Evolutionary conservation across 2,888 invertebrate species (phyloP), one percentile per base, ranked within the genome.

Genomic region (Drosophila rubida): DNA sequence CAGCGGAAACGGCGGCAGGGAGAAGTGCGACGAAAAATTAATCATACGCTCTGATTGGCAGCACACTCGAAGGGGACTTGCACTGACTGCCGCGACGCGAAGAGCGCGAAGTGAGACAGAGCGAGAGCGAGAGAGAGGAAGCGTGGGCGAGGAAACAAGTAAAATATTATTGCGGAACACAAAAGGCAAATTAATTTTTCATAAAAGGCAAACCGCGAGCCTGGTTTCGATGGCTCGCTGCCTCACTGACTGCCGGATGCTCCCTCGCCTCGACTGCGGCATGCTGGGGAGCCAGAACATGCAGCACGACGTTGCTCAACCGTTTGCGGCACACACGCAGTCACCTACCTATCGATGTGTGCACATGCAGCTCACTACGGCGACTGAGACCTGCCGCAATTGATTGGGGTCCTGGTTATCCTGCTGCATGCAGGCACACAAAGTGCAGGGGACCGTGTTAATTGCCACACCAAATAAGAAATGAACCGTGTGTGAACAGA

Each of bases 41-140:
- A 84, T 84, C 87, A 88, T 86, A 84, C 88, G 88, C 88, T 81
- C 84, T 78, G 83, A 87, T 87, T 84, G 87, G 70, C 87, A 73
- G 81, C 81, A 70, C 75, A 65, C 66, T 73, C 55, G 37, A 75
- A 75, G 75, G 69, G 72, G 85, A 69, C 64, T 55, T 59, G n/a
- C 30, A 32, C n/a, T 27, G 37, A 42, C 19, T 39, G 30, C 41
- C 30, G 4, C 14, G 3, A 4, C 4, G 32, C 4, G 35, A 6
- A 9, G 35, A 13, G 46, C 7, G 22, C 2, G 35, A 22, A 19
- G 19, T 3, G 19, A 19, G 19, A 2, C 19, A 19, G 3, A 8
- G 14, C 11, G 16, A 4, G 11, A 6, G 22, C 5, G 44, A 11
- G 30, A 14, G 22, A 8, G 19, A 19, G 22, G 23, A 39, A 41